phyloP scores from a whole-genome alignment of 2,113 vertebrate species.

The Mobula birostris region DNA sequence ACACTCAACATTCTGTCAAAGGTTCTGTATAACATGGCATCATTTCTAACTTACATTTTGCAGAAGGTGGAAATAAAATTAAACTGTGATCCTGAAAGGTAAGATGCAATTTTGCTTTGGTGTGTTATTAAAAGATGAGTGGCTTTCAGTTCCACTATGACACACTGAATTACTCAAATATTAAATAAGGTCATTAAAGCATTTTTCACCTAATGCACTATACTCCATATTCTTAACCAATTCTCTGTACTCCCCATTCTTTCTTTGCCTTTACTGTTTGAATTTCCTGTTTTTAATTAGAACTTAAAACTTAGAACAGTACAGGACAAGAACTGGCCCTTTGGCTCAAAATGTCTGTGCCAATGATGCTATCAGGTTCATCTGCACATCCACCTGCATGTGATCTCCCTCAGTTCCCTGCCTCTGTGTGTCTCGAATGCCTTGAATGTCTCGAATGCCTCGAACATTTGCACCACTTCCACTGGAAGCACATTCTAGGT shows the following conservation, averaged over 20 bases:
- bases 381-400: too few species aligned
- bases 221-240: not conserved
- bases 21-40: not conserved
- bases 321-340: too few species aligned
- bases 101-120: not conserved
- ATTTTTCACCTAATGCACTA: not conserved
- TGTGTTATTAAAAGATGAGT: not conserved
- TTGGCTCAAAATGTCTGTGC: too few species aligned
- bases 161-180: not conserved
- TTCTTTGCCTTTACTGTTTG: not conserved
- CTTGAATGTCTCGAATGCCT: too few species aligned
- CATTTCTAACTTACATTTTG: not conserved
- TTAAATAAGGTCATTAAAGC: not conserved
- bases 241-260: not conserved
- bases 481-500: too few species aligned
- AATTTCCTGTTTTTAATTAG: not conserved
- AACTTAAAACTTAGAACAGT: too few species aligned
- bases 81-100: not conserved
- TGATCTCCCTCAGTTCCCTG: too few species aligned
- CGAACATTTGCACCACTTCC: too few species aligned
- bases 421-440: too few species aligned
- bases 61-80: conserved; percentile 1
- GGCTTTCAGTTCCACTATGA: not conserved
- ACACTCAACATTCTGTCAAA: not conserved
- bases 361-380: too few species aligned